Evolutionary conservation across 1,140 invertebrate species (phyloP).

Genomic region (Drosophila repletoides): DNA sequence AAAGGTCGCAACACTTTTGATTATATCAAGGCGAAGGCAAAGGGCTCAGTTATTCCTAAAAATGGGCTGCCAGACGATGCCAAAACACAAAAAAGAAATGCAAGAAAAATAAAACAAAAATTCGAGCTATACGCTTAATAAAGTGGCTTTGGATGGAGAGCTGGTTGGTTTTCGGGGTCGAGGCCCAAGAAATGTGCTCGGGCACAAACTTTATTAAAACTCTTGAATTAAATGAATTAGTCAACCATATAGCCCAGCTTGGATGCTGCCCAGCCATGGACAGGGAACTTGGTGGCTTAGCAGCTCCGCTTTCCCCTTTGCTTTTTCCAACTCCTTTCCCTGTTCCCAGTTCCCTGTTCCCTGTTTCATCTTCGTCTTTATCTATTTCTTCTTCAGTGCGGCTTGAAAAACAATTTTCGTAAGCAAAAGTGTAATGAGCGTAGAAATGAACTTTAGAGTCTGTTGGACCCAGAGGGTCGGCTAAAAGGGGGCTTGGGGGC

Average conservation of each 20-base stretch:
- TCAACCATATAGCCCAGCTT: constrained; percentile 74
- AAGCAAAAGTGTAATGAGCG: constrained; percentile 80
- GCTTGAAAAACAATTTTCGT: constrained; percentile 79
- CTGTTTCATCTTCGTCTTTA: constrained; percentile 42
- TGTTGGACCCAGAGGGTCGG: constrained; percentile 25
- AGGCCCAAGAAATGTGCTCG: constrained; percentile 62
- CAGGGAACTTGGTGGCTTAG: constrained; percentile 56
- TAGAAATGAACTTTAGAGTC: constrained; percentile 77
- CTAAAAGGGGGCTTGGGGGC: neutral
- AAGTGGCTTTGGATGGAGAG: constrained; percentile 46
- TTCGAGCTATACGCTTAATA: constrained; percentile 73
- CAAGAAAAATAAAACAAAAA: constrained; percentile 48
- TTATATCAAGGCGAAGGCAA: constrained; percentile 64
- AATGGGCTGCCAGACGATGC: constrained; percentile 43
- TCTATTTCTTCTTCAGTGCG: constrained; percentile 67
- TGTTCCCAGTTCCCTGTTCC: neutral
- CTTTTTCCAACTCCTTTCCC: neutral
- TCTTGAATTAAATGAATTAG: constrained; percentile 81
- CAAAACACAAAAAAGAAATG: constrained; percentile 13
- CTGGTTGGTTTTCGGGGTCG: constrained; percentile 20
- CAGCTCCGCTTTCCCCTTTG: constrained; percentile 22
- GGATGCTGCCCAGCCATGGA: constrained; percentile 24
- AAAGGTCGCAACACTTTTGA: constrained; percentile 68
- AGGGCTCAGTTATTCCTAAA: constrained; percentile 43
- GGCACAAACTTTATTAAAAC: constrained; percentile 79